phyloP scores from a whole-genome alignment of 1,140 invertebrate species.

The Stegodyphus mimosarum region DNA sequence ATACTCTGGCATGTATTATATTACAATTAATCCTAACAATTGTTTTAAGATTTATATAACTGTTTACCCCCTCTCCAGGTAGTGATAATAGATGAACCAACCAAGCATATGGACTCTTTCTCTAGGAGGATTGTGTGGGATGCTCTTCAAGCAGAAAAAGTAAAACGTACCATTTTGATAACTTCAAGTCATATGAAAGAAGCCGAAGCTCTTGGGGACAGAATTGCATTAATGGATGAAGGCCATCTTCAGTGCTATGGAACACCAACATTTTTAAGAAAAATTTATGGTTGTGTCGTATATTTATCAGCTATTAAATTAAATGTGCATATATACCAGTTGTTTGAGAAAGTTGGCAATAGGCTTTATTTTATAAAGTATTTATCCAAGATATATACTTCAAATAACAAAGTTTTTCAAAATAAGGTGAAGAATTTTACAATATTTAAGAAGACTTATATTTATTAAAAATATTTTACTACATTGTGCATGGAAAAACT shows the following conservation, averaged over 20 bases:
- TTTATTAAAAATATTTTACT: no score
- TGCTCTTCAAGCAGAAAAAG: constrained; percentile 62
- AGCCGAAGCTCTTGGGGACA: constrained; percentile 74
- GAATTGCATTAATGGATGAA: constrained; percentile 77
- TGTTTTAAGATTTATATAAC: not conserved
- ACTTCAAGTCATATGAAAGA: constrained; percentile 78
- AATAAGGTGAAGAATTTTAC: no score
- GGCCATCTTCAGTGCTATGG: constrained; percentile 75
- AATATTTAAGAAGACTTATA: no score
- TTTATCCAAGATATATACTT: no score
- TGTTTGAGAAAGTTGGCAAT: no score
- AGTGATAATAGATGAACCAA: constrained; percentile 73
- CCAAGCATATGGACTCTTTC: constrained; percentile 73
- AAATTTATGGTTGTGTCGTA: constrained; percentile 70
- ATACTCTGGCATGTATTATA: no score
- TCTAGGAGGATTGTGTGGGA: constrained; percentile 72
- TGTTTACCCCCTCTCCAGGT: constrained; percentile 63
- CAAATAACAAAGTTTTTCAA: no score
- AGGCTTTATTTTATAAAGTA: no score
- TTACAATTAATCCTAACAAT: no score
- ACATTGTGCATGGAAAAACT: no score
- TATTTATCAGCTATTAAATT: no score
- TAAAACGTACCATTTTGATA: constrained; percentile 75
- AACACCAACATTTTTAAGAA: constrained; percentile 75
- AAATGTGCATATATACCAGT: no score